phyloP scores from a whole-genome alignment of 2,797 vertebrate genomes.

The Pogoniulus pusillus region DNA sequence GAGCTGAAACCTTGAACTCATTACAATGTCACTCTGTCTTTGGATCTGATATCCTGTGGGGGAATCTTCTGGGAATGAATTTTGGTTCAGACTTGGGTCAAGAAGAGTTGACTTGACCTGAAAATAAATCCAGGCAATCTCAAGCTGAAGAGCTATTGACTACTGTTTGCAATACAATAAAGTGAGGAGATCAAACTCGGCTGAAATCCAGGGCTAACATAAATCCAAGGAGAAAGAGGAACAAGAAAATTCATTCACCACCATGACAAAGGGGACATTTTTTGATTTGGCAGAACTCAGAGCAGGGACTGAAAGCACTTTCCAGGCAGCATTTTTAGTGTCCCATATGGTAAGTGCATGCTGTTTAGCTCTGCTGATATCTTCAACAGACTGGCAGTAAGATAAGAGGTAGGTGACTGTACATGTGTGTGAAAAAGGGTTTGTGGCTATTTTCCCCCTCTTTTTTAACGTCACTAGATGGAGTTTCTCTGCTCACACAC shows the following conservation, averaged over 20 bases:
- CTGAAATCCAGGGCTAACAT: slow-evolving; percentile 36
- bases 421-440: not conserved
- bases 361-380: not conserved
- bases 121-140: slow-evolving; percentile 65
- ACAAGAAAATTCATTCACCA: slow-evolving; percentile 61
- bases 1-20: slow-evolving; percentile 38
- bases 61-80: slow-evolving; percentile 63
- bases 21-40: slow-evolving; percentile 63
- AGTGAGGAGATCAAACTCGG: slow-evolving; percentile 46
- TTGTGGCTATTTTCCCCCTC: not conserved
- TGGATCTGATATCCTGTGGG: slow-evolving; percentile 11
- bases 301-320: not conserved
- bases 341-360: not conserved
- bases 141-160: slow-evolving; percentile 61
- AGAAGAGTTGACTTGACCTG: slow-evolving; percentile 68
- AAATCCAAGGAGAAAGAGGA: slow-evolving; percentile 52
- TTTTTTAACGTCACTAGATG: slow-evolving; percentile 14
- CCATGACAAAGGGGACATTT: slow-evolving; percentile 50
- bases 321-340: not conserved
- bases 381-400: not conserved
- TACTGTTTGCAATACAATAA: slow-evolving; percentile 69
- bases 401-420: not conserved
- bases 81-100: slow-evolving; percentile 67
- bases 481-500: slow-evolving; percentile 32
- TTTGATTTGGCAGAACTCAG: slow-evolving; percentile 15